Conservation (phyloP, 2,113 vertebrate genomes). For the Clupea harengus region DNA sequence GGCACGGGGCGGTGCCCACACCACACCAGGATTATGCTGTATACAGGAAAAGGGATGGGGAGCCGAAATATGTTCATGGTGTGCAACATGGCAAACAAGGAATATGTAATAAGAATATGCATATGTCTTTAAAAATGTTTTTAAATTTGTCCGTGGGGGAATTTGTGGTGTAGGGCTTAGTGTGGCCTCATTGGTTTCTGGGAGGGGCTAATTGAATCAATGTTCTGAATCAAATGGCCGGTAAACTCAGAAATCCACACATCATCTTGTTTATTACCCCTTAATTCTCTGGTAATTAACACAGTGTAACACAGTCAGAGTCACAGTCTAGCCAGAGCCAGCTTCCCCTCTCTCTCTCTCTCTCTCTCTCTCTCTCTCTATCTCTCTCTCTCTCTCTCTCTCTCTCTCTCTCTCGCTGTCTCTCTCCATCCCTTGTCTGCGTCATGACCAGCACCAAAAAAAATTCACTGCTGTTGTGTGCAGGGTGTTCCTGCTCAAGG, state of each 20-base stretch:
- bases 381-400: conserved; percentile 5
- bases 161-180: not conserved
- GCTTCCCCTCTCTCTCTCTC: not conserved
- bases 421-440: not conserved
- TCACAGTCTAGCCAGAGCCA: not conserved
- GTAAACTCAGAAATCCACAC: not conserved
- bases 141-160: not conserved
- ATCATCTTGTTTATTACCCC: conserved; percentile 8
- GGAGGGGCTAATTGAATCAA: not conserved
- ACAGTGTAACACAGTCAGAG: not conserved
- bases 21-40: conserved; percentile 4
- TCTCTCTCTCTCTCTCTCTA: conserved; percentile 5
- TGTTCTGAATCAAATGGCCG: conserved; percentile 1
- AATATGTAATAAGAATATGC: not conserved
- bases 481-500: not conserved
- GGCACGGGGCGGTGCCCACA: not conserved
- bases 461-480: not conserved
- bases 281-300: not conserved
- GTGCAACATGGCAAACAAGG: conserved; percentile 8
- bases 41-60: conserved; percentile 7
- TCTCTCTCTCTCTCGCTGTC: conserved; percentile 20
- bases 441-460: not conserved
- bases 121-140: not conserved
- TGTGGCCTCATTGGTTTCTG: not conserved
- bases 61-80: not conserved